phyloP scores from a whole-genome alignment of 2,113 vertebrate species.

The Lampris megalopsis region DNA sequence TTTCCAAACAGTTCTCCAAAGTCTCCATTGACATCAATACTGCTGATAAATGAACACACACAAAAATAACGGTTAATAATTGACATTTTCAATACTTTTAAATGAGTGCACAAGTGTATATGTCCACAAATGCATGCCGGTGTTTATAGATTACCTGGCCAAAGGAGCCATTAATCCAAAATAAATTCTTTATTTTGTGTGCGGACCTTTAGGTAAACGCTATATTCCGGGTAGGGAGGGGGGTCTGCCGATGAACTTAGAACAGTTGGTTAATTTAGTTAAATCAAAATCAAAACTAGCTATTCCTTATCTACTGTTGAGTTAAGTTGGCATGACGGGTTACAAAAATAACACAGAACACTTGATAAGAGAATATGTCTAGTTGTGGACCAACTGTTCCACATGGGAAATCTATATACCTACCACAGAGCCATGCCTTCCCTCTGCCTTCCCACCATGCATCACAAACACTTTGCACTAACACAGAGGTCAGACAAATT shows the following conservation, averaged over 20 bases:
- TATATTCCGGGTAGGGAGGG: constrained; percentile 21
- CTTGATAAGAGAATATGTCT: constrained; percentile 49
- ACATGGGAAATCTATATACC: constrained; percentile 69
- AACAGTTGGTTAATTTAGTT: constrained; percentile 26
- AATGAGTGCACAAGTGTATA: constrained; percentile 70
- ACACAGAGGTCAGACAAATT: constrained; percentile 77
- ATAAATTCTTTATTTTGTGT: constrained; percentile 28
- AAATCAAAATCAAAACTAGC: constrained; percentile 38
- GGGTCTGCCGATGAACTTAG: constrained; percentile 36
- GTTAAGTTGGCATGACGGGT: constrained; percentile 41
- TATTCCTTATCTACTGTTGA: constrained; percentile 32
- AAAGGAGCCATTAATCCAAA: constrained; percentile 57
- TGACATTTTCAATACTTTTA: constrained; percentile 65
- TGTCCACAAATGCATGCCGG: constrained; percentile 82
- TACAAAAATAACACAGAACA: constrained; percentile 52
- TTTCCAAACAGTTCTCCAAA: constrained; percentile 77
- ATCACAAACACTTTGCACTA: constrained; percentile 73
- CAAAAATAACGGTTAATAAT: constrained; percentile 72
- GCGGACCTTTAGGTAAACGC: constrained; percentile 46
- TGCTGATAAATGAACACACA: constrained; percentile 81
- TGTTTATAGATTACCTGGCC: constrained; percentile 72
- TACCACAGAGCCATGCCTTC: constrained; percentile 68
- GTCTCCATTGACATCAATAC: constrained; percentile 82
- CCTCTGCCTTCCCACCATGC: constrained; percentile 73
- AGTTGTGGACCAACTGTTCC: constrained; percentile 58